Evolutionary conservation across 2,113 vertebrate genomes (phyloP).

Genomic region (Malurus alboscapulatus): DNA sequence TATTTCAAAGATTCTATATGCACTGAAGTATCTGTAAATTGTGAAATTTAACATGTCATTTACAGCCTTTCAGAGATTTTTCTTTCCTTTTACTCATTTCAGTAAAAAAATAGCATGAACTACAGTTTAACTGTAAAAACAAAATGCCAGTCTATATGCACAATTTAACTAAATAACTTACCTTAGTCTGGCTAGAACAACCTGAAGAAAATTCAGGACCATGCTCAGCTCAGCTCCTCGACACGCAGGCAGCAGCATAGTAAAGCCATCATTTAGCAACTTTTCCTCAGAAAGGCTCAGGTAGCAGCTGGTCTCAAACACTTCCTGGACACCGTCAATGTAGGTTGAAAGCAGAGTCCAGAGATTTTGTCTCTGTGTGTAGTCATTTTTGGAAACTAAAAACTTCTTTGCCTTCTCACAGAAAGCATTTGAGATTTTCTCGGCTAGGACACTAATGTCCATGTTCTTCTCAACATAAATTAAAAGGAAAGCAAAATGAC

Average conservation of each 20-base stretch:
- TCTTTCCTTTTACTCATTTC: not conserved
- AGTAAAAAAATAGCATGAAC: not conserved
- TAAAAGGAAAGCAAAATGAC: conserved; percentile 86
- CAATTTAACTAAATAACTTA: conserved; percentile 59
- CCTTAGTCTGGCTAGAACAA: conserved; percentile 86
- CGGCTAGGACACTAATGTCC: conserved; percentile 83
- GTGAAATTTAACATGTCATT: not conserved
- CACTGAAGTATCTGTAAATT: not conserved
- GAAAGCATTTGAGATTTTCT: conserved; percentile 83
- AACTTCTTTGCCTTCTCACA: conserved; percentile 88
- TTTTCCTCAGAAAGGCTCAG: conserved; percentile 90
- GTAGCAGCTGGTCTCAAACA: conserved; percentile 86
- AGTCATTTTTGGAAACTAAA: conserved; percentile 86
- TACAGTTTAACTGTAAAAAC: not conserved
- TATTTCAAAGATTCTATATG: not conserved
- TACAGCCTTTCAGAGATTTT: not conserved
- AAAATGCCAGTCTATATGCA: not conserved
- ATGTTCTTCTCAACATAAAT: conserved; percentile 88
- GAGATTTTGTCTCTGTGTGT: conserved; percentile 81
- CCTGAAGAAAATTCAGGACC: conserved; percentile 86
- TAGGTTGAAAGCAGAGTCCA: conserved; percentile 90
- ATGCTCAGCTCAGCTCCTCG: conserved; percentile 83
- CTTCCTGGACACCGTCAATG: conserved; percentile 89
- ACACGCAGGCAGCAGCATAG: conserved; percentile 90
- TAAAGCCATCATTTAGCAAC: conserved; percentile 91